A percentile compares a stretch with the other conserved stretches of the same genome.
Evolutionary conservation across 2,888 invertebrate genomes (phyloP).

Genomic region (Polylopha cassiicola): DNA sequence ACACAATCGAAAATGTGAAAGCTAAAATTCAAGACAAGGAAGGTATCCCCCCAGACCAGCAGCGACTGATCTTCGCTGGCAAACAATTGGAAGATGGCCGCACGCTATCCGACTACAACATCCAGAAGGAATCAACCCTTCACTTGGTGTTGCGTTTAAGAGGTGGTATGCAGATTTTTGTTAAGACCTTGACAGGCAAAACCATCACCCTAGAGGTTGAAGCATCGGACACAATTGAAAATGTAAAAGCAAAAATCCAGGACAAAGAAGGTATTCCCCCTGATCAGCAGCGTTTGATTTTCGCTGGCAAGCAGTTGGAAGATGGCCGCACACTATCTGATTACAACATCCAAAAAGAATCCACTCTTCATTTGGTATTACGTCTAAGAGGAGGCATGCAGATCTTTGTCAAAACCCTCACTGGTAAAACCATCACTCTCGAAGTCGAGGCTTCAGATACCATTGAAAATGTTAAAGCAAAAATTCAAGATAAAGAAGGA

Average conservation of each 20-base stretch:
- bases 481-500: constrained; percentile 44
- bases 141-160: constrained; percentile 30
- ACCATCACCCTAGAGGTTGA: constrained; percentile 32
- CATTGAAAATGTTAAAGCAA: constrained; percentile 44
- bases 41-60: constrained; percentile 34
- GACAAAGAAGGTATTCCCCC: constrained; percentile 33
- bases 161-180: constrained; percentile 34
- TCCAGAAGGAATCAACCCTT: constrained; percentile 33
- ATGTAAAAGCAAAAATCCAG: constrained; percentile 31
- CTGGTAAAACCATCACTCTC: constrained; percentile 37
- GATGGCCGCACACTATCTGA: constrained; percentile 25
- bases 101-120: constrained; percentile 33
- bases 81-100: constrained; percentile 34
- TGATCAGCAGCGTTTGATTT: constrained; percentile 30
- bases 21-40: constrained; percentile 35
- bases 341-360: constrained; percentile 22
- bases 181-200: constrained; percentile 32
- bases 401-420: constrained; percentile 34
- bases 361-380: constrained; percentile 14
- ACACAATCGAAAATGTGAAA: constrained; percentile 35
- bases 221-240: constrained; percentile 30
- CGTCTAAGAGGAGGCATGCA: constrained; percentile 31
- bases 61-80: constrained; percentile 32
- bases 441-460: constrained; percentile 44
- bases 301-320: constrained; percentile 31